Base-by-base conservation (phyloP, 2,113 vertebrate species). In the Collichthys lucidus region DNA sequence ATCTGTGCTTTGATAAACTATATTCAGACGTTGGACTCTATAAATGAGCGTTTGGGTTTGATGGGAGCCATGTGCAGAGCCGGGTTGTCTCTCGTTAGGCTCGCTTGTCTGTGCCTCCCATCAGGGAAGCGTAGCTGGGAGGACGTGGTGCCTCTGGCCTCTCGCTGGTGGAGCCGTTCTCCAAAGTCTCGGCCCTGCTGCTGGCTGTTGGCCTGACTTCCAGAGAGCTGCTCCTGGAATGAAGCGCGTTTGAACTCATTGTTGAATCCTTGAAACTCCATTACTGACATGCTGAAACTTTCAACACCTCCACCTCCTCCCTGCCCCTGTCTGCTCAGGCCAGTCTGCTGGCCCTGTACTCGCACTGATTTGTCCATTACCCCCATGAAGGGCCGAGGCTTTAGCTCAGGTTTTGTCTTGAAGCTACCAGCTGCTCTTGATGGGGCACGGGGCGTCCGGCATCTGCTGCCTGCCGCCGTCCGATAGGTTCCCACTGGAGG, bases 1-100 rank as follows among this genome's bases (percentile, higher is more conserved):
- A 20, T 63, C 83, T 91, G 88, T 87, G 90, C 88, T 88, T 85
- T 44, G 29, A 84, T 61, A 26, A 77, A 71, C 46, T 77, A 55
- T 16, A 35, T 68, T 97, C 91, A 99, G 35, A 99, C 98, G 2
- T 99, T 99, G 0, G 98, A 99, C 88, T 99, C 98, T 80, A 99
- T 96, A 92, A 99, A 99, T 0, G 98, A 98, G 60, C 96, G 96
- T 92, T 99, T 99, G 95, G 98, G 98, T 94, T 99, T 99, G 22
- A 96, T 93, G 9, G 96, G 89, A 2, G 95, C 85, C 84, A 95
- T 83, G 0, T 96, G 96, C 74, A 96, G 93, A 49, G 94, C 85
- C 0, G 95, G 97, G 84, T 94, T 83, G 53, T 99, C 98, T 66
- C 92, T 95, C 5, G 80, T 84, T 29, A 93, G 60, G 35, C 92